phyloP scores from a whole-genome alignment of 2,797 vertebrate species.

The Manis crassicaudata region DNA sequence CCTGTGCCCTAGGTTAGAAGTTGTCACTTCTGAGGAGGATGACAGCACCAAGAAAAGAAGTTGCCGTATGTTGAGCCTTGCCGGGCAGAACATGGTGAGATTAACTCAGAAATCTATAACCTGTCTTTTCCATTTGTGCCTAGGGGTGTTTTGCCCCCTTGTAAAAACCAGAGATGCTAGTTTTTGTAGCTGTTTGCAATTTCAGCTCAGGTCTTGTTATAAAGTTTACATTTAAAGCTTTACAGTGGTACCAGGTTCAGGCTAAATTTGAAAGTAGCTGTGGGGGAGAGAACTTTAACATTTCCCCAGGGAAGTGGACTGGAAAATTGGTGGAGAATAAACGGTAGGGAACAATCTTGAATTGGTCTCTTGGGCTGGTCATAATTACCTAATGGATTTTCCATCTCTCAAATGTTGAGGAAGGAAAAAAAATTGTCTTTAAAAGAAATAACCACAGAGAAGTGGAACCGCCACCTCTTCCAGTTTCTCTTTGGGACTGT shows the following conservation, averaged over 20 bases:
- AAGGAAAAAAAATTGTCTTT: conserved; percentile 69
- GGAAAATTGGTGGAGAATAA: conserved; percentile 71
- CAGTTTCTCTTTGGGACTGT: conserved; percentile 14
- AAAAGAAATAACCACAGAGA: conserved; percentile 41
- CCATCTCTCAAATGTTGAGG: conserved; percentile 73
- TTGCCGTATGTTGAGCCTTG: neutral
- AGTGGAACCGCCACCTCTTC: conserved; percentile 40
- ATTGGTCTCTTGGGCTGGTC: conserved; percentile 65
- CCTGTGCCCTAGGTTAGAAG: neutral
- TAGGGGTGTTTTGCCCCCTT: neutral
- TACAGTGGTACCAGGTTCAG: conserved; percentile 57
- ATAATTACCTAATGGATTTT: conserved; percentile 80
- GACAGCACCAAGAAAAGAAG: neutral
- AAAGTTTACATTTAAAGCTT: conserved; percentile 72
- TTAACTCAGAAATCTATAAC: neutral
- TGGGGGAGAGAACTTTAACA: conserved; percentile 65
- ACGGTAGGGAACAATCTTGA: conserved; percentile 57
- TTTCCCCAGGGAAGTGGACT: conserved; percentile 74
- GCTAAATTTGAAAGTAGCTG: conserved; percentile 71
- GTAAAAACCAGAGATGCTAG: conserved; percentile 18
- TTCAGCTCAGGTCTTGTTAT: conserved; percentile 68
- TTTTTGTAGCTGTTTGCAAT: conserved; percentile 64
- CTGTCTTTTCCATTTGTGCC: conserved; percentile 11
- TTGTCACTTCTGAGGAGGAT: neutral
- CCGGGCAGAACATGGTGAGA: neutral